A percentile compares a stretch with the other conserved stretches of the same genome.
These are phyloP conservation scores for Oligia latruncula DNA, from an alignment of 2,888 invertebrate genomes.

Conservation along the genomic window DNA sequence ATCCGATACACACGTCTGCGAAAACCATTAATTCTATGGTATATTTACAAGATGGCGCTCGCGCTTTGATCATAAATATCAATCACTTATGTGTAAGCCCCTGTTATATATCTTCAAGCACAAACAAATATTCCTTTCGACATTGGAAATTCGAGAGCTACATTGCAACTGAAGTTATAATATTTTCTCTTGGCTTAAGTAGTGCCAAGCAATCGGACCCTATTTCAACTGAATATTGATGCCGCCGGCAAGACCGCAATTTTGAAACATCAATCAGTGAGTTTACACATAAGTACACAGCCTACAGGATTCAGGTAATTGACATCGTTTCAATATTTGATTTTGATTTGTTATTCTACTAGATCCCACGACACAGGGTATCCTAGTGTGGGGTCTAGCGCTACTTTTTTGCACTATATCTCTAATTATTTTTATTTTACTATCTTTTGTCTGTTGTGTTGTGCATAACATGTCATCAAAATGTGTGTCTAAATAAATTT, in stretches of 20 bases:
- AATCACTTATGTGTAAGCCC: constrained; percentile 16
- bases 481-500: too few relatives aligned
- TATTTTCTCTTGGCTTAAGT: constrained; percentile 28
- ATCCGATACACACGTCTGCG: neutral
- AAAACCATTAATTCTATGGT: neutral
- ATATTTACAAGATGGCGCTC: constrained; percentile 2
- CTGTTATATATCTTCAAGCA: neutral
- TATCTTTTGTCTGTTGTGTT: too few relatives aligned
- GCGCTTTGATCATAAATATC: constrained; percentile 28
- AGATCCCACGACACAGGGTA: too few relatives aligned
- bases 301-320: neutral
- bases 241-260: constrained; percentile 41
- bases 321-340: constrained; percentile 10
- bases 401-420: too few relatives aligned
- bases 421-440: too few relatives aligned
- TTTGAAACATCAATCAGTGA: constrained; percentile 31
- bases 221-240: constrained; percentile 42
- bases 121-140: constrained; percentile 29
- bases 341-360: neutral
- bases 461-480: too few relatives aligned
- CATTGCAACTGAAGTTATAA: constrained; percentile 27
- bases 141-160: constrained; percentile 22
- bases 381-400: too few relatives aligned
- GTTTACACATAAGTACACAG: neutral
- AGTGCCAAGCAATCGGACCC: constrained; percentile 31